These are phyloP conservation scores for Gymnothorax reevesii DNA, from an alignment of 2,797 vertebrate genomes.

Conservation along the genomic window DNA sequence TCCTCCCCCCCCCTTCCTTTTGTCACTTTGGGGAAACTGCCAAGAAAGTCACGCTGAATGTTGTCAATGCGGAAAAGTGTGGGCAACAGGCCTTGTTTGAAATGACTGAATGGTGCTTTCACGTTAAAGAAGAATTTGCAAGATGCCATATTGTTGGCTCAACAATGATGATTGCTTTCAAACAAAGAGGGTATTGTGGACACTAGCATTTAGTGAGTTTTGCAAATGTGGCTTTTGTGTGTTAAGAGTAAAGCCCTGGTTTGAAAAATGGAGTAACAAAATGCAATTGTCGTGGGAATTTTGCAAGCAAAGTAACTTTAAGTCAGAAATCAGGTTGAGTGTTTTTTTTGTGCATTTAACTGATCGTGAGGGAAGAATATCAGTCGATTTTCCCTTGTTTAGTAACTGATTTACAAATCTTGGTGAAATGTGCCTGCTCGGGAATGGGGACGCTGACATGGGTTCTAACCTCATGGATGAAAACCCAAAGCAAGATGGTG, in stretches of 20 bases:
- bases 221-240: constrained; percentile 33
- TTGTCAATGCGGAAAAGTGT: constrained; percentile 60
- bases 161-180: constrained; percentile 49
- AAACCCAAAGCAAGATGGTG: too few relatives aligned
- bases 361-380: too few relatives aligned
- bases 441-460: too few relatives aligned
- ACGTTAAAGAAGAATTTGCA: constrained; percentile 79
- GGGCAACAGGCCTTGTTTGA: constrained; percentile 68
- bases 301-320: constrained; percentile 11
- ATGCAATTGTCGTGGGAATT: constrained; percentile 26
- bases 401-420: too few relatives aligned
- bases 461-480: too few relatives aligned
- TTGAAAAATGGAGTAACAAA: constrained; percentile 32
- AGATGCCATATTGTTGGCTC: constrained; percentile 63
- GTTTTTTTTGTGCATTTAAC: background rate
- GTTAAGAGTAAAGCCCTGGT: constrained; percentile 29
- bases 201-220: constrained; percentile 31
- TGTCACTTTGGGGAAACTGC: constrained; percentile 67
- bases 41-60: constrained; percentile 71
- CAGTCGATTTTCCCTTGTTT: too few relatives aligned
- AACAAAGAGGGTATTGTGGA: constrained; percentile 61
- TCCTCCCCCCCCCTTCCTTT: constrained; percentile 58
- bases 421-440: too few relatives aligned
- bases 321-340: constrained; percentile 13
- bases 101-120: constrained; percentile 77